These are phyloP conservation scores for Poecilobothrus nobilitatus DNA, from an alignment of 2,888 invertebrate species.

Conservation along the genomic window DNA sequence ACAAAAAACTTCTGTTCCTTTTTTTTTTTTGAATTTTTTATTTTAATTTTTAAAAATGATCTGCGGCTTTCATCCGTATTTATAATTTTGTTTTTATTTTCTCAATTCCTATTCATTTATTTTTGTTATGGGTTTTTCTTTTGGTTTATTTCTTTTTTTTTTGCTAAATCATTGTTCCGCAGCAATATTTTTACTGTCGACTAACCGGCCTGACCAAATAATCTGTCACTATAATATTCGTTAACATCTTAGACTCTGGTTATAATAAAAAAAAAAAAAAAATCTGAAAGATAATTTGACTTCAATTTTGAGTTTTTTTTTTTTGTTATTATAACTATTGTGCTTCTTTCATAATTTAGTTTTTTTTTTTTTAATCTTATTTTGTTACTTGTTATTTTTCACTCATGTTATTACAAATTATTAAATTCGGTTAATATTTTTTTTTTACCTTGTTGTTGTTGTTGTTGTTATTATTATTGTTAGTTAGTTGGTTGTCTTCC, in stretches of 20 bases:
- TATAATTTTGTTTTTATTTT: too few species aligned
- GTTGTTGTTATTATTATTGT: background rate
- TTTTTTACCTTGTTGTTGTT: too few species aligned
- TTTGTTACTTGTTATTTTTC: background rate
- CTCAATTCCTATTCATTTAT: too few species aligned
- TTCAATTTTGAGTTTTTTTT: background rate
- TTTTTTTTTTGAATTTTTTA: too few species aligned
- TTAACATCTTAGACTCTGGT: background rate
- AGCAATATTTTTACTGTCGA: background rate
- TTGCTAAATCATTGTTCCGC: slow-evolving; percentile 3
- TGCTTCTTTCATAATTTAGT: too few species aligned
- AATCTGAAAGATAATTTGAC: background rate
- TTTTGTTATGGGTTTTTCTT: too few species aligned
- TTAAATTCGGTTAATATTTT: background rate
- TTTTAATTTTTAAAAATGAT: background rate
- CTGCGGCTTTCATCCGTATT: background rate
- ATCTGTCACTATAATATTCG: slow-evolving; percentile 3
- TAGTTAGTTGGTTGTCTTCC: too few species aligned
- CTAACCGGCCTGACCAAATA: background rate
- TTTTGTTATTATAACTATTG: background rate
- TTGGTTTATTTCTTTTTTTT: background rate
- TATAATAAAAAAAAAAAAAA: background rate
- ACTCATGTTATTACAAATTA: slow-evolving; percentile 3
- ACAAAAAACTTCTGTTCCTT: too few species aligned
- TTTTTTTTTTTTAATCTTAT: too few species aligned